Conservation (phyloP, 2,797 vertebrate genomes). For the Helostoma temminkii region DNA sequence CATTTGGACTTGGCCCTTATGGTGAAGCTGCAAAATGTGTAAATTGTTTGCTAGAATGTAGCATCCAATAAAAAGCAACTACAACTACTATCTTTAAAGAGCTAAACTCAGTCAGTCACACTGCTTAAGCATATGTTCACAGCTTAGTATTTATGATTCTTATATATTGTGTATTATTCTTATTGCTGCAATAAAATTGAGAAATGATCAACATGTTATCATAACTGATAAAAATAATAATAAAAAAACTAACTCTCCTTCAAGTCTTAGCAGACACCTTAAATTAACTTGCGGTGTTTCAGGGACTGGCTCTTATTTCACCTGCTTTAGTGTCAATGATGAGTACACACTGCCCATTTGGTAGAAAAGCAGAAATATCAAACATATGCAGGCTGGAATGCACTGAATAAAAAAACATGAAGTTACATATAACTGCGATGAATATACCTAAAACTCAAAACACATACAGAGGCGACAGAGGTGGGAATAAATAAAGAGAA, state of each 20-base stretch:
- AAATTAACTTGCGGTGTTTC: too few relatives aligned
- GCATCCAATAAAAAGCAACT: too few relatives aligned
- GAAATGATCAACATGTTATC: too few relatives aligned
- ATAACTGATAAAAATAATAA: too few relatives aligned
- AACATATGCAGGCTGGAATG: constrained; percentile 48
- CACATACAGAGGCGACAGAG: constrained; percentile 56
- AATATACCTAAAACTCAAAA: constrained; percentile 63
- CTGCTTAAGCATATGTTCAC: too few relatives aligned
- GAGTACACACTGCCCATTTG: constrained; percentile 72
- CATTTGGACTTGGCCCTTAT: too few relatives aligned
- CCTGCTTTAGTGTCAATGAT: too few relatives aligned
- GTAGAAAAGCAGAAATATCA: constrained; percentile 67
- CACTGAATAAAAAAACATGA: constrained; percentile 61
- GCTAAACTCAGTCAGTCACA: too few relatives aligned
- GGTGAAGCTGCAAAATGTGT: neutral
- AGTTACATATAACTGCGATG: constrained; percentile 45
- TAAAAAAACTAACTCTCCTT: too few relatives aligned
- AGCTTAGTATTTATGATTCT: constrained; percentile 10
- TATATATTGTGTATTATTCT: constrained; percentile 8
- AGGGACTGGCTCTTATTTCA: too few relatives aligned
- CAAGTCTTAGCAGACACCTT: too few relatives aligned
- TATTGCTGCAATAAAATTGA: constrained; percentile 15
- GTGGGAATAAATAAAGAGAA: constrained; percentile 62
- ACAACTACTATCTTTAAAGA: too few relatives aligned
- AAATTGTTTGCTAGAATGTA: neutral